Evolutionary conservation across 2,113 vertebrate genomes (phyloP).

Genomic region (Tympanuchus pallidicinctus): DNA sequence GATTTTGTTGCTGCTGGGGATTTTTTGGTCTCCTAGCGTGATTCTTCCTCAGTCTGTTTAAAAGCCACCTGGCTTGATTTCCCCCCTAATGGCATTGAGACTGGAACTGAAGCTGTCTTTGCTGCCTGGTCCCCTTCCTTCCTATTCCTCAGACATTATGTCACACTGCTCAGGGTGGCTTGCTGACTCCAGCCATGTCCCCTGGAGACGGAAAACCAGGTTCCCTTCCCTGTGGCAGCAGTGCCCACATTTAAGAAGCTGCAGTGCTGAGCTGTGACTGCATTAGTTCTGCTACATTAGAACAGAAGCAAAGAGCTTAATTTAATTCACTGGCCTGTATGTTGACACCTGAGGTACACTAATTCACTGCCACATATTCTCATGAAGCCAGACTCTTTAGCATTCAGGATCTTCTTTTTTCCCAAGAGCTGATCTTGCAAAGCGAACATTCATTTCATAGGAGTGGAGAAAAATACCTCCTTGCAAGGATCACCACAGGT

Average conservation of each 20-base stretch:
- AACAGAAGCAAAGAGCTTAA: constrained; percentile 68
- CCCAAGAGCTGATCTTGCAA: background rate
- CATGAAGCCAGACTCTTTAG: constrained; percentile 11
- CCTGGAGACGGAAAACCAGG: background rate
- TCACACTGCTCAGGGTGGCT: constrained; percentile 29
- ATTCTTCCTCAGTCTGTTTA: background rate
- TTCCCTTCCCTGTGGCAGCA: constrained; percentile 34
- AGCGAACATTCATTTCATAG: background rate
- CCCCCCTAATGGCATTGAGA: constrained; percentile 30
- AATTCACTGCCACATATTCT: constrained; percentile 63
- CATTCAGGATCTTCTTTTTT: background rate
- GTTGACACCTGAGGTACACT: constrained; percentile 65
- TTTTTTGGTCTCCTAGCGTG: background rate
- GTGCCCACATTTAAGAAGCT: constrained; percentile 50
- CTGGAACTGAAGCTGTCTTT: constrained; percentile 21
- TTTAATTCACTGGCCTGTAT: constrained; percentile 60
- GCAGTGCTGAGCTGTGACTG: constrained; percentile 64
- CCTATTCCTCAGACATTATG: constrained; percentile 19
- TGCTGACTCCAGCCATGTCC: background rate
- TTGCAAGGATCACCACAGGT: background rate
- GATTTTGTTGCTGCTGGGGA: background rate
- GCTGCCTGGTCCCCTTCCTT: constrained; percentile 16
- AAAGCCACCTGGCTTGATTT: constrained; percentile 18
- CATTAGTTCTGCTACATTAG: constrained; percentile 73
- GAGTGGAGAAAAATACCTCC: background rate